phyloP scores from a whole-genome alignment of 2,888 invertebrate genomes.

The Noctua comes region DNA sequence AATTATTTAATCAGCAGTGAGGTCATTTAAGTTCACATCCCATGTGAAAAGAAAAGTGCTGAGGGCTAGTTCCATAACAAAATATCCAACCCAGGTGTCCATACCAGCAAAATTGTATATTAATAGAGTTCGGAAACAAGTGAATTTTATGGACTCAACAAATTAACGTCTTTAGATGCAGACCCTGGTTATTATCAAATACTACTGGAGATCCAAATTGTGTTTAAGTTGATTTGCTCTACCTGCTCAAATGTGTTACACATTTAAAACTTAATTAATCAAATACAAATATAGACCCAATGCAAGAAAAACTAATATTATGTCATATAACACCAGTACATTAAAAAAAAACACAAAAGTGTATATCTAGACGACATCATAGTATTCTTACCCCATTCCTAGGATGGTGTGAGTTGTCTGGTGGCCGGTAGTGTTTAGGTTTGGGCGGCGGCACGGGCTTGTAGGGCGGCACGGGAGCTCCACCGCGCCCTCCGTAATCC shows the following conservation, averaged over 20 bases:
- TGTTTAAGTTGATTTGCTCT: background rate
- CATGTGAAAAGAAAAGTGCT: background rate
- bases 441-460: constrained; percentile 98
- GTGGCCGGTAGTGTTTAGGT: constrained; percentile 97
- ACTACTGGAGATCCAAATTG: background rate
- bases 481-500: constrained; percentile 87
- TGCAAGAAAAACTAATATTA: background rate
- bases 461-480: constrained; percentile 89
- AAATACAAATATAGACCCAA: background rate
- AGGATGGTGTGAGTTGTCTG: constrained; percentile 83
- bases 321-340: background rate
- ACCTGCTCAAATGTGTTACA: background rate
- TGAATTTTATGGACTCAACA: background rate
- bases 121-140: background rate
- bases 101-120: background rate
- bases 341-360: background rate
- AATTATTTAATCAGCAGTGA: background rate
- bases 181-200: background rate
- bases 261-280: background rate
- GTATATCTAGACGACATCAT: background rate
- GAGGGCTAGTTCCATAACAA: background rate
- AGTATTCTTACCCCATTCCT: constrained; percentile 82
- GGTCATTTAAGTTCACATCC: background rate
- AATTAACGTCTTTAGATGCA: background rate
- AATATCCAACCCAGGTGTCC: background rate